Percentiles rank a stretch among this genome's conserved stretches.
Conservation (phyloP, 2,797 vertebrate genomes). For the Gambelia wislizenii region DNA sequence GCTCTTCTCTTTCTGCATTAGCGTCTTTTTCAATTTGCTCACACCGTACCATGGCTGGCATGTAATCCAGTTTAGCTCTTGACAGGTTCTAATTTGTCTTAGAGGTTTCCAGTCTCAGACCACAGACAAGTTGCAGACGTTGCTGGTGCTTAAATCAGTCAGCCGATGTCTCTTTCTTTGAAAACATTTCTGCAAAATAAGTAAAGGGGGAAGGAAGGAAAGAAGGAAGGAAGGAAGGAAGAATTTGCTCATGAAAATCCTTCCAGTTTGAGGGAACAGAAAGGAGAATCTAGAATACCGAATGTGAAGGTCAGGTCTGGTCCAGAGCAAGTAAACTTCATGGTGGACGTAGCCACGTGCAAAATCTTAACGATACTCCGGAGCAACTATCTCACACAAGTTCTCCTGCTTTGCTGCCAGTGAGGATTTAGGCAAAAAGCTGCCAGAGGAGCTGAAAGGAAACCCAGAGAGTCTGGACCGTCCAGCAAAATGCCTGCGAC, state of each 20-base stretch:
- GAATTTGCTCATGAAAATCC: background rate
- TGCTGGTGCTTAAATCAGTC: background rate
- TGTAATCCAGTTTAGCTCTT: constrained; percentile 64
- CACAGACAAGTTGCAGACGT: constrained; percentile 13
- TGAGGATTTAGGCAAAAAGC: background rate
- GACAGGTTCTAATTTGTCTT: constrained; percentile 64
- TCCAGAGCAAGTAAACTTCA: background rate
- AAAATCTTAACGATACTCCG: background rate
- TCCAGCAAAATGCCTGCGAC: constrained; percentile 77
- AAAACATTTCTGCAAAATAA: background rate
- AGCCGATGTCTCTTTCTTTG: fast-evolving
- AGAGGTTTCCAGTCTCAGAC: constrained; percentile 36
- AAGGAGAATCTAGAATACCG: background rate
- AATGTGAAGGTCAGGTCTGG: background rate
- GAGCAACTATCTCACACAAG: background rate
- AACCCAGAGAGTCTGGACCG: constrained; percentile 80
- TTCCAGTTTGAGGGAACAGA: background rate
- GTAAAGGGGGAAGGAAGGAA: too few species aligned
- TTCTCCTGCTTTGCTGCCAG: background rate
- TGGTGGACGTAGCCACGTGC: too few species aligned
- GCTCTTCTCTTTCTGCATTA: background rate
- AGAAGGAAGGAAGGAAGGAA: background rate
- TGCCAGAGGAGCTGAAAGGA: constrained; percentile 49
- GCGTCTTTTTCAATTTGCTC: constrained; percentile 2
- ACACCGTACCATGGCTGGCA: background rate